Evolutionary conservation across 1,140 invertebrate genomes (phyloP), one percentile per base, ranked within the genome.

Genomic region (Zaprionus ghesquierei): DNA sequence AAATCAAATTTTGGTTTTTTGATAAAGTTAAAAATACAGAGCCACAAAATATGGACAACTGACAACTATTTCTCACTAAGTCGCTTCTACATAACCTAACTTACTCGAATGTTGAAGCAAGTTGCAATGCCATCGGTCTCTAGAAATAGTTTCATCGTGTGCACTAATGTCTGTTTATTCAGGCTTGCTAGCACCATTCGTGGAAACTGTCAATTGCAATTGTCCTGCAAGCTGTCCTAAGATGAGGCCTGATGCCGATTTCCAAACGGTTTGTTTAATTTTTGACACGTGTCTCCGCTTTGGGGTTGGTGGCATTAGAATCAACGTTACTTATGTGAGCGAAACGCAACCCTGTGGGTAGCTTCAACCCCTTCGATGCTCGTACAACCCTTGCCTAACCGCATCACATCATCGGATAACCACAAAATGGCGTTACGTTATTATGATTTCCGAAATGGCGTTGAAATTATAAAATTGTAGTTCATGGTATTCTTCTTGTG

Each of bases 241-340:
- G 20, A 29, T 33, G 12, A n/a, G 46, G 12, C 56, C 23, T 55
- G 69, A 15, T 50, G 18, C 13, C 23, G 70, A 86, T 87, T 86
- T 75, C 70, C 64, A 87, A 86, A 63, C 72, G 68, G 75, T 87
- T 82, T 79, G 69, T 74, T 89, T 79, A 87, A 89, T 87, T 80
- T 79, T 38, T 61, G 84, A 68, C 82, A 86, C 82, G 82, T 86
- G 82, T 12, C 31, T 25, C 8, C n/a, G 12, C 31, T 68, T 65
- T 23, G 29, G 53, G 62, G 62, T 23, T 72, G 27, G 53, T 68
- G 58, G 78, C 63, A 69, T 65, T 56, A 69, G 41, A 63, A 20
- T 46, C 10, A 12, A 41, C n/a, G 18, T 46, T 20, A n/a, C 33
- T 44, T 54, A 60, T 64, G 54, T 50, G 31, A 22, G 25, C 41